Conservation (phyloP, 2,113 vertebrate genomes). For the Rhea americana region DNA sequence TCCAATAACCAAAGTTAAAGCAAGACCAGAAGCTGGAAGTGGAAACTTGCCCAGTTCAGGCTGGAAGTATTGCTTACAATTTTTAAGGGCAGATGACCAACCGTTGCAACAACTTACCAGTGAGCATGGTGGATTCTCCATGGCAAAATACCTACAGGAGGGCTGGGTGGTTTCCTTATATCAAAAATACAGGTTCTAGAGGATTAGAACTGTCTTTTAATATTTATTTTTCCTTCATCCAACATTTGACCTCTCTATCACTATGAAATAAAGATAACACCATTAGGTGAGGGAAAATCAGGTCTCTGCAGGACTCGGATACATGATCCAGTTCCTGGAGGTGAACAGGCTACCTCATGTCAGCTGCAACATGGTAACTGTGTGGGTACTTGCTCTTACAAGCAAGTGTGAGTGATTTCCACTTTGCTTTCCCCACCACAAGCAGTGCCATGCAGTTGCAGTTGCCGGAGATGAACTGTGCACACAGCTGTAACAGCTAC, state of each 20-base stretch:
- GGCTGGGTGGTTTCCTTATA: not conserved
- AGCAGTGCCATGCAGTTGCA: not conserved
- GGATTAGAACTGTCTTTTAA: not conserved
- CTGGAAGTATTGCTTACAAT: not conserved
- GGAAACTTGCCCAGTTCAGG: not conserved
- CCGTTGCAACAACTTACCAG: not conserved
- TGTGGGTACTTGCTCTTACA: not conserved
- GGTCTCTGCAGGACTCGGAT: not conserved
- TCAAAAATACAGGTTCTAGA: not conserved
- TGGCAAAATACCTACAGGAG: not conserved
- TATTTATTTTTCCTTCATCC: not conserved
- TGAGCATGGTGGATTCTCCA: not conserved
- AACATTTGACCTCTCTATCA: not conserved
- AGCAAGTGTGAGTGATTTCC: not conserved
- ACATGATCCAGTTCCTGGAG: not conserved
- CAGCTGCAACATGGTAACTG: constrained; percentile 6
- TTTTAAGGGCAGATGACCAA: not conserved
- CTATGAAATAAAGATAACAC: not conserved
- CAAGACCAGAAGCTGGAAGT: not conserved
- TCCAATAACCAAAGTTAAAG: not conserved
- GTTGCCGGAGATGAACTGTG: not conserved
- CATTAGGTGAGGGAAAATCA: not conserved
- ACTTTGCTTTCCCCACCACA: not conserved
- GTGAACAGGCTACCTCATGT: constrained; percentile 16
- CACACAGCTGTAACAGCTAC: accelerated